These are phyloP conservation scores for Hetaerina titia DNA, from an alignment of 2,888 invertebrate species.

Conservation along the genomic window DNA sequence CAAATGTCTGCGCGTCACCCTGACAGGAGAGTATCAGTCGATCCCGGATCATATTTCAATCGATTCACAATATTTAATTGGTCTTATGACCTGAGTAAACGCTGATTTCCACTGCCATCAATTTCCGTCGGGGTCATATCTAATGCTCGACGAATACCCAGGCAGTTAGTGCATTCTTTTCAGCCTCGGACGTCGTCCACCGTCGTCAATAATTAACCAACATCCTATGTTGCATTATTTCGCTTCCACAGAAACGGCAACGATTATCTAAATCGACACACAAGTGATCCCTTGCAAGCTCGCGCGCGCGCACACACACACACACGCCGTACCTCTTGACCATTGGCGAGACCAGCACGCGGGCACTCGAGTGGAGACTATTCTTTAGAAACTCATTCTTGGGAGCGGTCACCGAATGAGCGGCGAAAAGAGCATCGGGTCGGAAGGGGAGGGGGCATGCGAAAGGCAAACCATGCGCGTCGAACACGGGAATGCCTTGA, in stretches of 20 bases:
- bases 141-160: no score
- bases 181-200: background rate
- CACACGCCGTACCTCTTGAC: no score
- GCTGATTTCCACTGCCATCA: no score
- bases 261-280: background rate
- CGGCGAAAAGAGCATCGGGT: background rate
- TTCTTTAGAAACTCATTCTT: background rate
- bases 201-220: background rate
- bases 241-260: background rate
- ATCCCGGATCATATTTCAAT: no score
- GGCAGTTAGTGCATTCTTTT: no score
- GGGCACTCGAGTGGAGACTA: background rate
- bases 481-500: background rate
- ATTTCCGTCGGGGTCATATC: no score
- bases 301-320: background rate
- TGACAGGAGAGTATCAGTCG: no score
- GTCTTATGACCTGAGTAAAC: no score
- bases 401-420: background rate
- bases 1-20: no score
- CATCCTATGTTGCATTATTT: background rate
- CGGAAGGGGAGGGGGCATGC: background rate
- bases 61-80: no score
- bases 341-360: background rate
- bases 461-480: background rate
- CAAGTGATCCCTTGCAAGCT: background rate